Base-by-base conservation (phyloP, 2,797 vertebrate genomes). In the Varecia variegata region DNA sequence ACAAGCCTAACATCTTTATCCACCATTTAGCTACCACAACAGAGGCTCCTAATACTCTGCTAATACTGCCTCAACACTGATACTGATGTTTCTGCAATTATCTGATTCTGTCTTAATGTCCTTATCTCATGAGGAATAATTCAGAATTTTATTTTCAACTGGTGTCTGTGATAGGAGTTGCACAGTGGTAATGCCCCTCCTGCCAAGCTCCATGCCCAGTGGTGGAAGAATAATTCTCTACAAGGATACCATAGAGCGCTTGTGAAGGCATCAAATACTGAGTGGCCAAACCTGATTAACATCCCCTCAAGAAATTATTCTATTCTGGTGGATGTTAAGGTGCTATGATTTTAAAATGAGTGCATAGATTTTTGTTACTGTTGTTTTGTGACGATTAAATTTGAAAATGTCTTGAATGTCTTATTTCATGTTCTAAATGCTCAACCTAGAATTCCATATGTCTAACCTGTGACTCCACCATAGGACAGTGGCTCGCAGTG, bases 101-200 rank as follows among this genome's bases (percentile, higher is more conserved):
- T 32, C 27, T 62, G 7, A 40, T 56, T 92, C 15, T 58, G 21
- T 21, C 1, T 9, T 79, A 32, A 87, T 30, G 13, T 54, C 7
- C 23, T 65, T 77, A 15, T 27, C 12, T 43, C 32, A 14, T 35
- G 71, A 74, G 23, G 56, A 45, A 52, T 82, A 47, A 73, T 71
- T 90, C 71, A 30, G 76, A 60, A 88, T 65, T 92, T 84, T 30
- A 85, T 82, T 94, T 71, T 60, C 23, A 73, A 1, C 0, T 60
- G n/a, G 20, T 30, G 5, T 56, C 43, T 89, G 23, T 68, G 67
- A 18, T 65, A 18, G 38, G 67, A 88, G 17, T 7, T 21, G 3
- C 5, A n/a, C 1, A 0, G 11, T 50, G 32, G 45, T 43, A 35
- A 74, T 56, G 23, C 0, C 10, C 20, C 0, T 90, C 5, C 20